A percentile compares a stretch with the other conserved stretches of the same genome.
Evolutionary conservation across 2,888 invertebrate species (phyloP).

Genomic region (Charanyca ferruginea): DNA sequence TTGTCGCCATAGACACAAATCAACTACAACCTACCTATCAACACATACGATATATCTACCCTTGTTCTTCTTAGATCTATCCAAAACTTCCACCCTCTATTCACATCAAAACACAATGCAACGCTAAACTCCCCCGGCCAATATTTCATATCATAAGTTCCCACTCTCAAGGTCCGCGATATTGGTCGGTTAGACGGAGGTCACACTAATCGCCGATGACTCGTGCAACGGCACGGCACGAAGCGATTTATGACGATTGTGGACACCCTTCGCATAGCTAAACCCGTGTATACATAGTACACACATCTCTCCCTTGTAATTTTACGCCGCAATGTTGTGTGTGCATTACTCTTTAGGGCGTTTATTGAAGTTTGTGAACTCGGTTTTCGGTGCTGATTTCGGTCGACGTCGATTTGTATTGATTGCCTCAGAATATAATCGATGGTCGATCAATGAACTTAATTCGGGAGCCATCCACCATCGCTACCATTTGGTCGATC

Average conservation of each 20-base stretch:
- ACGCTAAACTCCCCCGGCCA: slow-evolving; percentile 22
- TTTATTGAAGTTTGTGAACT: slow-evolving; percentile 30
- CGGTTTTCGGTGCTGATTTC: slow-evolving; percentile 1
- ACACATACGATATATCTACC: neutral
- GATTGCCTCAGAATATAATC: neutral
- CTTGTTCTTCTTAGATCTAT: neutral
- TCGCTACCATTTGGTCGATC: neutral
- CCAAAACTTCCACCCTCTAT: slow-evolving; percentile 14
- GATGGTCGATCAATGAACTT: neutral
- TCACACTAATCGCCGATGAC: slow-evolving; percentile 75
- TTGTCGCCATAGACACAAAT: neutral
- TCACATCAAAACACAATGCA: slow-evolving; percentile 47
- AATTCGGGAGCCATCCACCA: neutral
- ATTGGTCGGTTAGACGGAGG: slow-evolving; percentile 66
- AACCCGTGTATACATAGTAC: slow-evolving; percentile 66
- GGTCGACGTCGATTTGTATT: neutral
- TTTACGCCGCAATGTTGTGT: slow-evolving; percentile 48
- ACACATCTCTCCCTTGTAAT: slow-evolving; percentile 65
- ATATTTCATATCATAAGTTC: slow-evolving; percentile 53
- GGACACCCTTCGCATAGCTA: slow-evolving; percentile 71
- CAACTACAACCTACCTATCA: neutral
- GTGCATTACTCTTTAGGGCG: slow-evolving; percentile 31
- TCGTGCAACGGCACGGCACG: slow-evolving; percentile 69
- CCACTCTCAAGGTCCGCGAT: slow-evolving; percentile 47
- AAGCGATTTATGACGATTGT: slow-evolving; percentile 78